These are phyloP conservation scores for Ornithoptera alexandrae DNA, from an alignment of 2,888 invertebrate genomes.

Conservation along the genomic window DNA sequence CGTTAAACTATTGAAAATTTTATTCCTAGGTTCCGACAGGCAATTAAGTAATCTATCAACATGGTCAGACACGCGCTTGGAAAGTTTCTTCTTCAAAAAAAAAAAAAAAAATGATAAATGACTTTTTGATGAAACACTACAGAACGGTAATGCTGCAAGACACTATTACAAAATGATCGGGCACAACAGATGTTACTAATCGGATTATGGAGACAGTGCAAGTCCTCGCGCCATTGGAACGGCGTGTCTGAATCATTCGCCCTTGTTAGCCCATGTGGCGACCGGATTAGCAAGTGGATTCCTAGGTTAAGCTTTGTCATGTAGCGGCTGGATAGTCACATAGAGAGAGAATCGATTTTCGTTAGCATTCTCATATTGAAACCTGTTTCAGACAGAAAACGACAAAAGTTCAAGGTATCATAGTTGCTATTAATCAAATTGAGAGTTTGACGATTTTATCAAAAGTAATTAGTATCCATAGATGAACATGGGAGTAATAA, in stretches of 20 bases:
- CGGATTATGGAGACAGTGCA: slow-evolving; percentile 46
- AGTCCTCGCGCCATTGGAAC: slow-evolving; percentile 11
- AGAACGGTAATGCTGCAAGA: not conserved
- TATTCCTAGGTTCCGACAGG: too few species aligned
- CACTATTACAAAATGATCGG: slow-evolving; percentile 16
- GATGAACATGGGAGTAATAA: too few species aligned
- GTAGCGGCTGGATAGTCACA: not conserved
- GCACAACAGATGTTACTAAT: slow-evolving; percentile 51
- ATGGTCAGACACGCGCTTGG: not conserved
- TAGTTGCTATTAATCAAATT: too few species aligned
- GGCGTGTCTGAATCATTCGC: slow-evolving; percentile 1
- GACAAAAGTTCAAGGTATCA: not conserved
- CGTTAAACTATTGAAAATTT: too few species aligned
- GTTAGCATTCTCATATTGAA: not conserved
- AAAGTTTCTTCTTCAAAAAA: not conserved
- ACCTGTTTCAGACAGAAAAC: not conserved
- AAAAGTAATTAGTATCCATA: too few species aligned
- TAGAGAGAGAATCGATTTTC: not conserved
- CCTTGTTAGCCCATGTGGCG: slow-evolving; percentile 21
- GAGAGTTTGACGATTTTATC: too few species aligned
- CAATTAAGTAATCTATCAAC: not conserved
- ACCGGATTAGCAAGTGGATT: slow-evolving; percentile 11
- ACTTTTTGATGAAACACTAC: not conserved
- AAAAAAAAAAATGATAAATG: not conserved
- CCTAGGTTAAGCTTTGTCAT: not conserved